Evolutionary conservation across 2,888 invertebrate genomes (phyloP).

Genomic region (Malacosoma neustria): DNA sequence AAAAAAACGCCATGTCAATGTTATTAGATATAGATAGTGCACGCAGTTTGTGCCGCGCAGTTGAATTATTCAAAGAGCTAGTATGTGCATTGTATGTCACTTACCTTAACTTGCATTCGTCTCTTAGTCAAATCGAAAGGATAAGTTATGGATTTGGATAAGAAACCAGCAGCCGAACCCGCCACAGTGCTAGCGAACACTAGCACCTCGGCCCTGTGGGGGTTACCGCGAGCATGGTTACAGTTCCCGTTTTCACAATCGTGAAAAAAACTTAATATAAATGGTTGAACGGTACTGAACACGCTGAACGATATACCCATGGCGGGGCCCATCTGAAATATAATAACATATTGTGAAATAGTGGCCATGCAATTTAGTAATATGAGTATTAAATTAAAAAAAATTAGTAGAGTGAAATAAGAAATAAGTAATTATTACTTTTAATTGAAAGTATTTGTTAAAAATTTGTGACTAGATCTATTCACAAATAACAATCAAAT

Average conservation of each 20-base stretch:
- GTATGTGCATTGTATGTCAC: too few species aligned
- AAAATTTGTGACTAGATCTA: too few species aligned
- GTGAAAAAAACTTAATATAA: conserved; percentile 22
- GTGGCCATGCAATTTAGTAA: too few species aligned
- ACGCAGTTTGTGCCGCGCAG: too few species aligned
- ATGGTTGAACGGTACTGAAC: conserved; percentile 39
- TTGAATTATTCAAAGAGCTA: too few species aligned
- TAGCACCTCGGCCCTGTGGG: conserved; percentile 27
- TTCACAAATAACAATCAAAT: too few species aligned
- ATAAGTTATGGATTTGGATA: conserved; percentile 87
- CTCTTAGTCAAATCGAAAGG: conserved; percentile 91
- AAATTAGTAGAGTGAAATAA: not conserved
- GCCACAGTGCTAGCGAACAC: conserved; percentile 61
- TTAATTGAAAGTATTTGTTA: too few species aligned
- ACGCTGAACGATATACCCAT: conserved; percentile 49
- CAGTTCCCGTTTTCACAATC: conserved; percentile 12
- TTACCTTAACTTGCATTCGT: conserved; percentile 86
- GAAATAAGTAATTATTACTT: not conserved
- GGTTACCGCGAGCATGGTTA: conserved; percentile 11
- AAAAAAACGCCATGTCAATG: too few species aligned
- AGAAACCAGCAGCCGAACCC: conserved; percentile 82
- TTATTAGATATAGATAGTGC: too few species aligned
- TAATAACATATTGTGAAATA: not conserved
- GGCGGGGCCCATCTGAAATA: conserved; percentile 51
- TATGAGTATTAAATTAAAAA: not conserved